A percentile compares a stretch with the other conserved stretches of the same genome.
These are phyloP conservation scores for Telenomus remus DNA, from an alignment of 1,140 invertebrate genomes.

Conservation along the genomic window DNA sequence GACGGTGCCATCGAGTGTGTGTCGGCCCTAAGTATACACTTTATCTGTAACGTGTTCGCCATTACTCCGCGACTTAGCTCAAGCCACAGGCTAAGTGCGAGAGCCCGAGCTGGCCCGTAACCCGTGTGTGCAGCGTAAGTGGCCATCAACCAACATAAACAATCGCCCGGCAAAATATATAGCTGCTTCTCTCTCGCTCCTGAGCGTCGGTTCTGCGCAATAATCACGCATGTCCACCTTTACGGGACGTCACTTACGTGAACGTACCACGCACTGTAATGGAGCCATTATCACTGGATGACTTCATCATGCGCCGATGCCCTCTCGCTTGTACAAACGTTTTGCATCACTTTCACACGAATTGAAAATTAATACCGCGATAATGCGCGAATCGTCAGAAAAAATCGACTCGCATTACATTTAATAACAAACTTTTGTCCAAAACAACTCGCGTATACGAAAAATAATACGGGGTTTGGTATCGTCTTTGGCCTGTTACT, in stretches of 20 bases:
- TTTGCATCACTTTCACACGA: slow-evolving; percentile 41
- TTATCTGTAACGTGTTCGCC: slow-evolving; percentile 76
- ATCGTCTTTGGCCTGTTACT: no score
- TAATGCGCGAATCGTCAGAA: slow-evolving; percentile 47
- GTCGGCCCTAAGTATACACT: slow-evolving; percentile 73
- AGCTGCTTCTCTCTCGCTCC: slow-evolving; percentile 56
- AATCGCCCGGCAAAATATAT: slow-evolving; percentile 75
- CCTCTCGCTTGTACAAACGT: slow-evolving; percentile 33
- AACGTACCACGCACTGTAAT: slow-evolving; percentile 67
- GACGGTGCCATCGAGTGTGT: slow-evolving; percentile 66
- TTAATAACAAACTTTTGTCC: slow-evolving; percentile 15
- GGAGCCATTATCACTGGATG: slow-evolving; percentile 76
- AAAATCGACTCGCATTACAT: slow-evolving; percentile 39
- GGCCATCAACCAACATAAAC: slow-evolving; percentile 77
- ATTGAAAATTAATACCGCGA: slow-evolving; percentile 57
- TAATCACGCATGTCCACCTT: slow-evolving; percentile 52
- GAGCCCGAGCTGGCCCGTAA: slow-evolving; percentile 64
- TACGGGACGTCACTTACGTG: slow-evolving; percentile 59
- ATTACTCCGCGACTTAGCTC: slow-evolving; percentile 72
- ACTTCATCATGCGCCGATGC: slow-evolving; percentile 74
- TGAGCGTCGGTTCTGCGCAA: slow-evolving; percentile 47
- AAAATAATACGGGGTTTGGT: no score
- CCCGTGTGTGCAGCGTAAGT: slow-evolving; percentile 74
- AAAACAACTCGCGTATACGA: not conserved
- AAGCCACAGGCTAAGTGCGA: slow-evolving; percentile 71